Conservation (phyloP, 2,113 vertebrate species). For the Poecile atricapillus region DNA sequence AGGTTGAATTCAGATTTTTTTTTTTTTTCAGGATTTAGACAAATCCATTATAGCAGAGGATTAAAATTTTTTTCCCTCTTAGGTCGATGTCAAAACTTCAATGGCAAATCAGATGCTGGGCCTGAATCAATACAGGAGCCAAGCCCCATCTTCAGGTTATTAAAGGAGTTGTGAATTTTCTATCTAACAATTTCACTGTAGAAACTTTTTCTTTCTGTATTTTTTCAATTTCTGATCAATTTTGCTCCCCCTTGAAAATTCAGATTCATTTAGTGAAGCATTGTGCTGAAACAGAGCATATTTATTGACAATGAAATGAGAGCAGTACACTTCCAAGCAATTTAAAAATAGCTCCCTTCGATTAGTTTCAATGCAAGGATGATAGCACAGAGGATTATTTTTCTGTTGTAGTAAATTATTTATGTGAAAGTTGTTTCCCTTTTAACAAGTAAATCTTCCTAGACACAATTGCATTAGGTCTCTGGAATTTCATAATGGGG, state of each 20-base stretch:
- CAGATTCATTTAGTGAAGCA: constrained; percentile 41
- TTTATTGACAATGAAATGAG: constrained; percentile 69
- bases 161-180: background rate
- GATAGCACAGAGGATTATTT: constrained; percentile 54
- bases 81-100: background rate
- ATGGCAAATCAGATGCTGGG: background rate
- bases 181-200: background rate
- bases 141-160: background rate
- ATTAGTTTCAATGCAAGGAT: constrained; percentile 51
- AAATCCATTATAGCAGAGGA: background rate
- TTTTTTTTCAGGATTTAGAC: background rate
- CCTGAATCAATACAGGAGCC: background rate
- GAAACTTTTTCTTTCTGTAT: background rate
- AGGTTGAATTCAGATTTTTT: background rate
- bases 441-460: constrained; percentile 61
- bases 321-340: constrained; percentile 64
- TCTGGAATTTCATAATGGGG: constrained; percentile 53
- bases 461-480: constrained; percentile 57
- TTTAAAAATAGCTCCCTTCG: constrained; percentile 70
- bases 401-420: constrained; percentile 69
- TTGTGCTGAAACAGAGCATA: constrained; percentile 56
- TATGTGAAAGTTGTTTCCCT: constrained; percentile 63
- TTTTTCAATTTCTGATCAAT: background rate
- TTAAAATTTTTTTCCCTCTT: background rate
- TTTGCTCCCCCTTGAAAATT: background rate